Base-by-base conservation (phyloP, 1,140 invertebrate genomes). In the Hypsibius dujardini region DNA sequence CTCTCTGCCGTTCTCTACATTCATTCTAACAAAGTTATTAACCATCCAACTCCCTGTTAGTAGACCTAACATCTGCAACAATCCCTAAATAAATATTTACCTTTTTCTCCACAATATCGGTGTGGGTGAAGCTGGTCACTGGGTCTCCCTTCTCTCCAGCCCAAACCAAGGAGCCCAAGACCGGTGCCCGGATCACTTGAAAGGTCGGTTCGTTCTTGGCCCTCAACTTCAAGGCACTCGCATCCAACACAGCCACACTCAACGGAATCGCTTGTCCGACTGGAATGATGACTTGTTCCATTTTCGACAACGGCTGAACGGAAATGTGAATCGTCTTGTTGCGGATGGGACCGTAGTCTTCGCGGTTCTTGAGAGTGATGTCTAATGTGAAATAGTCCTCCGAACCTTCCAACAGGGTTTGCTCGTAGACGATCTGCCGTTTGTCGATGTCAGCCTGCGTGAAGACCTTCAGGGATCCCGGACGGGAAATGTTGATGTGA, bases 301-400 rank as follows among this genome's bases (percentile, higher is more conserved):
- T 12, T 42, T 67, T 67, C 42, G 42, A 12, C 62, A 67, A 45
- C 12, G 62, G 62, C 12, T 15, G 12, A 12, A 67, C 62, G 12
- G 62, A 15, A 12, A 67, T 3, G 62, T 67, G 62, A 45, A 67
- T 12, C 12, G 62, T 67, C 12, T 15, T 67, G 62, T 67, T 67
- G 62, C 12, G 62, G 3, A 67, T 7, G 7, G 62, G 7, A 3
- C 12, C 42, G 42, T 7, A 45, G 12, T 67, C 42, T 3, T 12
- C 12, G 3, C 62, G 12, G 12, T 67, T 67, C 12, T 12, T 67
- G 12, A 67, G 42, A 67, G 42, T 15, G 42, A 67, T 67, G 3
- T 67, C 12, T 42, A 67, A 42, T 42, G 42, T 67, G 42, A 67
- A 67, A 67, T 12, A 67, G 42, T 67, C 62, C 42, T 67, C 62